Evolutionary conservation across 1,140 invertebrate species (phyloP), one percentile per base, ranked within the genome.

Genomic region (Orius insidiosus): DNA sequence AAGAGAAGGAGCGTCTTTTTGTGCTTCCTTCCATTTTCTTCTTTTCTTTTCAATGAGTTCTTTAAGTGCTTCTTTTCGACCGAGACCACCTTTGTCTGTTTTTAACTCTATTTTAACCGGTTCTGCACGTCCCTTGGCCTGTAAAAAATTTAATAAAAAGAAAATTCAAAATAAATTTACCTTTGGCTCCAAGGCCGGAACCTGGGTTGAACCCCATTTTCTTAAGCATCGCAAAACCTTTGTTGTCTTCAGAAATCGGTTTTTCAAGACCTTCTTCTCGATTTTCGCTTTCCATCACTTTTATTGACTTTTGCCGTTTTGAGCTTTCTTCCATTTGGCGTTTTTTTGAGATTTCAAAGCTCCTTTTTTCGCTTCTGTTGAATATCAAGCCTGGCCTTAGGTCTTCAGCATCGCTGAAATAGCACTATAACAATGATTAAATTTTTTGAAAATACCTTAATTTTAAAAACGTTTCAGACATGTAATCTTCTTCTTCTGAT

Each of bases 131-230:
- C 35, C 80, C 80, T 38, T 46, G 43, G 9, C 52, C 43, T 50
- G 15, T 30, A 40, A 4, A 31, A n/a, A 24, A 45, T 16, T 24
- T 24, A 4, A 24, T 24, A 24, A 4, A 3, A 24, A 36, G 14
- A 36, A 11, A 36, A n/a, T 11, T 3, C n/a, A 16, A 36, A 16
- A 49, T n/a, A 2, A 41, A 36, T 9, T n/a, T 60, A 63, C 73
- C 67, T 54, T 62, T 63, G 66, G 77, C 77, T 6, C 82, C 82
- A n/a, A 85, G 61, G 4, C 70, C 71, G 58, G 71, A 70, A 36
- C 82, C 83, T 32, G 78, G 75, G 57, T 81, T 83, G 54, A 79
- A 86, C 10, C 82, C 83, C 82, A 87, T 86, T 63, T 82, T 85
- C 54, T 78, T 68, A 2, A 86, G 55, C 56, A 86, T 61, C 47